Evolutionary conservation across 2,888 invertebrate genomes (phyloP).

Genomic region (Drosophila planitibia): DNA sequence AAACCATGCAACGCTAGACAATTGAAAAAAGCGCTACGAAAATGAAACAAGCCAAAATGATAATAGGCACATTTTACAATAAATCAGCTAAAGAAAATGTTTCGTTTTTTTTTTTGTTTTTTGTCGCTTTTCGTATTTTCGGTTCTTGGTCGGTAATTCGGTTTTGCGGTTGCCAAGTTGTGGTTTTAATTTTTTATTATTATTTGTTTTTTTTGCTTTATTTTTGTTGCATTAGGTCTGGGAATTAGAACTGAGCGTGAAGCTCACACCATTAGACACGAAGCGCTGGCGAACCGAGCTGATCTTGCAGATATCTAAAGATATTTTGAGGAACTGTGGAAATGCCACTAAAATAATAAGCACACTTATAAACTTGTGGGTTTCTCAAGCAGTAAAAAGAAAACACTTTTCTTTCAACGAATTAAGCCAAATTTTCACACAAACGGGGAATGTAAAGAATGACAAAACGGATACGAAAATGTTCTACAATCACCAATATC

Average conservation of each 20-base stretch:
- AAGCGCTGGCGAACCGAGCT: constrained; percentile 13
- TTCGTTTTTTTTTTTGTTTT: neutral
- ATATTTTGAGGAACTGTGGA: neutral
- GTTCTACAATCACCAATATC: neutral
- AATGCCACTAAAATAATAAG: neutral
- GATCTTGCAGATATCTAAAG: constrained; percentile 29
- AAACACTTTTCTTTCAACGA: neutral
- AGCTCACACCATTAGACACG: constrained; percentile 54
- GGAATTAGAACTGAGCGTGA: constrained; percentile 56
- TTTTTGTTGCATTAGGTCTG: constrained; percentile 24
- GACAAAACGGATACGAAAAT: neutral
- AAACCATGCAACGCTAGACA: constrained; percentile 48
- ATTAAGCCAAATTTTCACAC: neutral
- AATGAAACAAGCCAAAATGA: constrained; percentile 51
- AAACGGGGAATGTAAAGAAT: neutral
- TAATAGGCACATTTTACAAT: constrained; percentile 60
- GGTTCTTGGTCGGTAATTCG: constrained; percentile 25
- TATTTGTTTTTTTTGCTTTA: neutral
- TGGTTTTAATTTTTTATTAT: neutral
- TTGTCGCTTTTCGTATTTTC: neutral
- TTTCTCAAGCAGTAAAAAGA: neutral
- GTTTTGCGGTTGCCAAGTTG: constrained; percentile 45
- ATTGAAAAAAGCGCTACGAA: constrained; percentile 58
- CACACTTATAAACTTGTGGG: neutral
- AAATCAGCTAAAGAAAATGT: constrained; percentile 59